These are phyloP conservation scores for Corella eumyota DNA, from an alignment of 23 tunicate species.

Conservation along the genomic window DNA sequence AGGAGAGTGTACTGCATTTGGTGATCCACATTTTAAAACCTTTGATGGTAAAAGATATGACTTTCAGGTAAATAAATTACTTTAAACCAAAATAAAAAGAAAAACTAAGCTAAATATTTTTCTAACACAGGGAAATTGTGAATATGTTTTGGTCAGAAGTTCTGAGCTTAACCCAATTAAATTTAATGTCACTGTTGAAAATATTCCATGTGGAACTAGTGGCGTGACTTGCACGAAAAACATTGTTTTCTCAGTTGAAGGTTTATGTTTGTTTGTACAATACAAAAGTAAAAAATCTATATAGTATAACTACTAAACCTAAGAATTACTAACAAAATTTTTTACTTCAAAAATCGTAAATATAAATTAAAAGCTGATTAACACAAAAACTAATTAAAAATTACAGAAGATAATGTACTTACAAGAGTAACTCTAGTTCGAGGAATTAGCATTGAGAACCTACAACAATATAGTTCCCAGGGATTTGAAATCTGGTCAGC, in stretches of 20 bases:
- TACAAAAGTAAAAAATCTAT: too few species aligned
- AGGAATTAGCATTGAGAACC: too few species aligned
- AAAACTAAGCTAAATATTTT: not conserved
- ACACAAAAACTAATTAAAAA: too few species aligned
- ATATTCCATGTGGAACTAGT: conserved; percentile 21
- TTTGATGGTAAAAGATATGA: conserved; percentile 11
- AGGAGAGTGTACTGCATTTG: conserved; percentile 6
- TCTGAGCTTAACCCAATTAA: not conserved
- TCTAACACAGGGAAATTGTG: conserved; percentile 5
- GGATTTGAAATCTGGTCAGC: conserved; percentile 7
- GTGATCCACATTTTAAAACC: conserved; percentile 20
- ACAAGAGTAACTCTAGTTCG: too few species aligned
- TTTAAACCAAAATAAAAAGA: not conserved
- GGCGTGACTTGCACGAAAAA: conserved; percentile 18
- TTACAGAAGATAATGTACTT: too few species aligned
- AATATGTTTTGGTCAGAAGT: conserved; percentile 4
- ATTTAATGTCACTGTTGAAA: conserved; percentile 17
- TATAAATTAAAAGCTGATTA: too few species aligned
- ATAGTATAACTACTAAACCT: too few species aligned
- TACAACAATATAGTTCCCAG: too few species aligned
- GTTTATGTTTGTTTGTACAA: too few species aligned
- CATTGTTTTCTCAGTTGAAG: conserved; percentile 4
- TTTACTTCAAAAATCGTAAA: too few species aligned
- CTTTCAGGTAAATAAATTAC: conserved; percentile 1
- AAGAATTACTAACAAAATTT: too few species aligned